Base-by-base conservation (phyloP, 2,113 vertebrate genomes). In the Marmota monax region DNA sequence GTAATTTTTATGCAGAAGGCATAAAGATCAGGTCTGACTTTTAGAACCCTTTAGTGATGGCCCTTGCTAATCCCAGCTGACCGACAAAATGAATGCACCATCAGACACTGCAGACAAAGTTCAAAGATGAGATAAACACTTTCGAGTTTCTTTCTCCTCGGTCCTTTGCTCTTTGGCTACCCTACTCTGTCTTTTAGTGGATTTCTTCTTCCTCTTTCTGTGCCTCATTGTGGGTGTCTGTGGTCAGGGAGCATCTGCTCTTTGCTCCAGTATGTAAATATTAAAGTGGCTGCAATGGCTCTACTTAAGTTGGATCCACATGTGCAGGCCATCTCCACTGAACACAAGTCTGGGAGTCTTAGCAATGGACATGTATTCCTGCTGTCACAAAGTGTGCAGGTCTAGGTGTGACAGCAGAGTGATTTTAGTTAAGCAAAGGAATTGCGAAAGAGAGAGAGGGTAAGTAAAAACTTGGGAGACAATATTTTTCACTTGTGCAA, bases 401-500 rank as follows among this genome's bases (percentile, higher is more conserved):
- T 51, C 69, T 88, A 53, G n/a, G 48, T 53, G 72, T 34, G 12
- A 76, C 7, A 61, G 48, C 11, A 90, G 27, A 53, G 94, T 4
- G 22, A 37, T 25, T 74, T 93, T 42, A 34, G 79, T 23, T 42
- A 77, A 83, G 58, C n/a, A 77, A 83, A 86, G n/a, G 18, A 39
- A 84, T 53, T 89, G 77, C 16, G 18, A 74, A 94, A 85, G 45
- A 69, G 86, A 92, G 34, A 90, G 29, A 84, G 22, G 37, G 27
- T 9, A 23, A 88, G 56, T 73, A 39, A 72, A 69, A 65, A 45
- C 27, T 23, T 56, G 51, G 34, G 32, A 76, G 78, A 83, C 77
- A 79, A 37, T 48, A 25, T n/a, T 90, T 90, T 88, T 92, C 61
- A 93, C 67, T 96, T 9, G 14, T 89, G 39, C 70, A 73, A 92